These are phyloP conservation scores for Drosophila varians DNA, from an alignment of 1,140 invertebrate genomes.

Conservation along the genomic window DNA sequence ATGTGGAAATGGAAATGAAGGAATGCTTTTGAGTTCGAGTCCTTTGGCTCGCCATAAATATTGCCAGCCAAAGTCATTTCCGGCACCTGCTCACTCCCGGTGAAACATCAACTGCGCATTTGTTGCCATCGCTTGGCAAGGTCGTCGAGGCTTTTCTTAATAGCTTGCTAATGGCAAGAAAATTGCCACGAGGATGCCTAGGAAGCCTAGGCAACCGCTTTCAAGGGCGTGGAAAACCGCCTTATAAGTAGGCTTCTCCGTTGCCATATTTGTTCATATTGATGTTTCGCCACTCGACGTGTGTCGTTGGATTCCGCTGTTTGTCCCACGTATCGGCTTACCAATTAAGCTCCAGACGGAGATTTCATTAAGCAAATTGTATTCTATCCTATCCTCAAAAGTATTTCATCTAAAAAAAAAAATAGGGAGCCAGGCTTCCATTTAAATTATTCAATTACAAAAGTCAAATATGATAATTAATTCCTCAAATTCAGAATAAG, in stretches of 20 bases:
- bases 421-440: too few species aligned
- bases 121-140: conserved; percentile 5
- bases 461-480: background rate
- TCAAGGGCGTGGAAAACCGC: conserved; percentile 9
- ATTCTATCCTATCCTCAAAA: too few species aligned
- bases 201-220: too few species aligned
- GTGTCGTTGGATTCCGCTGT: background rate
- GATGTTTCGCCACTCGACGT: background rate
- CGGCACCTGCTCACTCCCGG: conserved; percentile 40
- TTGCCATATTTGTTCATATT: background rate
- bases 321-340: conserved; percentile 28
- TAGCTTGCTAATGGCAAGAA: conserved; percentile 29
- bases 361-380: conserved; percentile 16
- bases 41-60: conserved; percentile 22
- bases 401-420: too few species aligned
- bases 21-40: background rate
- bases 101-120: conserved; percentile 40
- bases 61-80: conserved; percentile 31
- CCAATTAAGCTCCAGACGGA: conserved; percentile 43
- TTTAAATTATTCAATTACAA: background rate
- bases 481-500: background rate
- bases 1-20: too few species aligned
- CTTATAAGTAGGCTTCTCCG: conserved; percentile 4
- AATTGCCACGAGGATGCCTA: conserved; percentile 21
- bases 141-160: conserved; percentile 20